These are phyloP conservation scores for Sebastes iracundus DNA, from an alignment of 2,797 vertebrate species.

Conservation along the genomic window DNA sequence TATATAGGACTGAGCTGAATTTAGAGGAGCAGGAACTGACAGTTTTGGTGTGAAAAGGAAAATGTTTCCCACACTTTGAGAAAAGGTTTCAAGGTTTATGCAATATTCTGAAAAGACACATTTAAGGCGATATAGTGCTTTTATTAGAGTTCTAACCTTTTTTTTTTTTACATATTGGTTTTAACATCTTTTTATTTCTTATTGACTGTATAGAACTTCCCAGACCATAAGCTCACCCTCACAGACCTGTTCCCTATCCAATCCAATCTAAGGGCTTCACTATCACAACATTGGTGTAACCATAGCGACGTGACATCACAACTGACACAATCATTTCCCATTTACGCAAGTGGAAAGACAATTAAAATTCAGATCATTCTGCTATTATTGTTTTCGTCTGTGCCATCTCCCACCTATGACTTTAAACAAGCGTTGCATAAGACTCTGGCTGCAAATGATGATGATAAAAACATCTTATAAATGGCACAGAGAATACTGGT, in stretches of 20 bases:
- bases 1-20: conserved; percentile 48
- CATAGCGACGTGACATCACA: conserved; percentile 82
- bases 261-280: conserved; percentile 50
- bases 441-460: conserved; percentile 22
- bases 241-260: conserved; percentile 51
- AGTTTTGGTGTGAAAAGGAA: conserved; percentile 35
- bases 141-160: neutral
- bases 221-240: neutral
- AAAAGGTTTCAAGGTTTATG: conserved; percentile 1
- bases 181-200: neutral
- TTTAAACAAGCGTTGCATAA: conserved; percentile 41
- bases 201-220: neutral
- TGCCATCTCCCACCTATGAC: conserved; percentile 29
- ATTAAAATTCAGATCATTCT: conserved; percentile 31
- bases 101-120: neutral
- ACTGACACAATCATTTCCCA: conserved; percentile 64
- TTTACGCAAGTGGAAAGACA: conserved; percentile 72
- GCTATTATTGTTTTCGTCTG: conserved; percentile 45
- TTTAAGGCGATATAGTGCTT: neutral
- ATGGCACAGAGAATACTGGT: conserved; percentile 17
- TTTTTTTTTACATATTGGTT: neutral
- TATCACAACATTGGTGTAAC: conserved; percentile 67
- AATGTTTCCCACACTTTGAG: neutral
- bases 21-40: conserved; percentile 52
- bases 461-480: conserved; percentile 24